A percentile compares a stretch with the other conserved stretches of the same genome.
Evolutionary conservation across 1,140 invertebrate species (phyloP).

Genomic region (Zaprionus capensis): DNA sequence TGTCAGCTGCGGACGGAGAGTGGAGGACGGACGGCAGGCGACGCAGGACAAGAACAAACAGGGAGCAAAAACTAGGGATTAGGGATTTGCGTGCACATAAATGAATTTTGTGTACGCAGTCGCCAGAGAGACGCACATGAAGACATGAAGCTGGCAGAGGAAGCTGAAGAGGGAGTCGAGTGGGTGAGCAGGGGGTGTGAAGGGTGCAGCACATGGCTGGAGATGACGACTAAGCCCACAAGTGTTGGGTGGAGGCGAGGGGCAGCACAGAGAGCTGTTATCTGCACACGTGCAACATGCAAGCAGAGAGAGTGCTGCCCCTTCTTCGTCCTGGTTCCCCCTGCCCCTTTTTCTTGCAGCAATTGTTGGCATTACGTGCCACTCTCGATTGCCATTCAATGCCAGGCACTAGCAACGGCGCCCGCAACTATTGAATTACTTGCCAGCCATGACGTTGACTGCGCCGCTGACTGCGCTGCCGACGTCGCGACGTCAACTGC

Average conservation of each 20-base stretch:
- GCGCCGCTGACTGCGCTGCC: neutral
- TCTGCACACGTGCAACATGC: conserved; percentile 78
- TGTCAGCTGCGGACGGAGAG: conserved; percentile 52
- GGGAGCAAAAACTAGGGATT: conserved; percentile 78
- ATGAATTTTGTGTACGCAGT: conserved; percentile 77
- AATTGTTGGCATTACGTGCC: conserved; percentile 82
- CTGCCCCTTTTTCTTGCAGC: conserved; percentile 47
- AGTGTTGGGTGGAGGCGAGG: neutral
- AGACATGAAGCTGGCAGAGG: neutral
- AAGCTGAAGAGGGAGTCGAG: neutral
- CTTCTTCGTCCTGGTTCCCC: neutral
- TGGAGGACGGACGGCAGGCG: neutral
- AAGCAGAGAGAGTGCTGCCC: conserved; percentile 50
- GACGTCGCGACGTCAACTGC: neutral
- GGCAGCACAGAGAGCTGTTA: conserved; percentile 55
- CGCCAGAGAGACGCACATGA: conserved; percentile 33
- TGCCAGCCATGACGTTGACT: conserved; percentile 66
- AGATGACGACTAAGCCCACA: conserved; percentile 38
- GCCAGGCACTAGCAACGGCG: conserved; percentile 51
- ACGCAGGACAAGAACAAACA: conserved; percentile 48
- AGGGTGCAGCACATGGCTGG: conserved; percentile 10
- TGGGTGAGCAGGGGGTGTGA: neutral
- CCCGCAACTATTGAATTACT: conserved; percentile 82
- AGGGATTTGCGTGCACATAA: conserved; percentile 82
- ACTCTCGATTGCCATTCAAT: conserved; percentile 82